A percentile compares a stretch with the other conserved stretches of the same genome.
phyloP scores from a whole-genome alignment of 2,888 invertebrate genomes.

The Apotomis capreana region DNA sequence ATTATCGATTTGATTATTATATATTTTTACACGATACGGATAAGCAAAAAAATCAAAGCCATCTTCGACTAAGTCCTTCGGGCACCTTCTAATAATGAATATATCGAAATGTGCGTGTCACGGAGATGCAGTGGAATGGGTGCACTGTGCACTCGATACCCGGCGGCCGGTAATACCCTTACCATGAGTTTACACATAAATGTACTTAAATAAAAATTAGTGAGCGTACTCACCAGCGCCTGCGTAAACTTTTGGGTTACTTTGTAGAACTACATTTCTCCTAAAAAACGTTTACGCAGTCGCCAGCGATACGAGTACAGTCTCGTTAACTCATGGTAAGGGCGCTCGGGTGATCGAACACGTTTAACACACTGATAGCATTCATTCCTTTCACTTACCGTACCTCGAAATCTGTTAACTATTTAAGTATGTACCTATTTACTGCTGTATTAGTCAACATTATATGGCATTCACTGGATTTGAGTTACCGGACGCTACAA shows the following conservation, averaged over 20 bases:
- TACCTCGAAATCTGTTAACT: conserved; percentile 14
- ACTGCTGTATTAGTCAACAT: conserved; percentile 9
- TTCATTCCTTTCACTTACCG: conserved; percentile 37
- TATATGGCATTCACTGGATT: conserved; percentile 13
- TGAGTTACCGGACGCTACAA: not conserved
- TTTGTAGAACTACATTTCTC: no score
- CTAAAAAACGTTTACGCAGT: no score
- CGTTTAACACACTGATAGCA: conserved; percentile 29
- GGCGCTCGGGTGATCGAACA: conserved; percentile 37
- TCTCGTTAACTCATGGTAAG: no score
- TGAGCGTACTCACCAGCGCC: no score
- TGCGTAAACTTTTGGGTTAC: no score
- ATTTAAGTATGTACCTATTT: not conserved
- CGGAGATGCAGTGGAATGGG: conserved; percentile 4
- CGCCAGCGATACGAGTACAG: no score
- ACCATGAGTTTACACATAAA: no score
- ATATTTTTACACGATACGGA: no score
- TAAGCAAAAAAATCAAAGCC: no score
- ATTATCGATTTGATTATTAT: no score
- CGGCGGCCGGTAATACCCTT: not conserved
- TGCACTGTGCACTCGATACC: conserved; percentile 1
- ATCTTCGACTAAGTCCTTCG: not conserved
- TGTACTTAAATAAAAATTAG: no score
- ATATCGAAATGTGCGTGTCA: not conserved
- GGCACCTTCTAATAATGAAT: not conserved